These are phyloP conservation scores for Intellagama lesueurii DNA, from an alignment of 2,797 vertebrate species.

Conservation along the genomic window DNA sequence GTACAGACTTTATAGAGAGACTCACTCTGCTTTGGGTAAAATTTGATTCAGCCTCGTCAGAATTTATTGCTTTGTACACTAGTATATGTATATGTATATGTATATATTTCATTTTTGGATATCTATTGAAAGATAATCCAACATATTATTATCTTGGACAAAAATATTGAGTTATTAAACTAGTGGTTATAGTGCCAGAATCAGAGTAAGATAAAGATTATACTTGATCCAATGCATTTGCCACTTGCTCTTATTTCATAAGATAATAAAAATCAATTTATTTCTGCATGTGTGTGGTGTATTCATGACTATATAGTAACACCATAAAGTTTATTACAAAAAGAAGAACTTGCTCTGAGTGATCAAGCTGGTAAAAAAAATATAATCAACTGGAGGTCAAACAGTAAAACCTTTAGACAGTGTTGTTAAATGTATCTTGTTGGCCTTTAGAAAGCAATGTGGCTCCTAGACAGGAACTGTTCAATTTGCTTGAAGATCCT, in stretches of 20 bases:
- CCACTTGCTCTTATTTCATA: neutral
- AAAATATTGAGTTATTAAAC: neutral
- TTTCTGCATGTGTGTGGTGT: too few relatives aligned
- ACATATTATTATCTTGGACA: neutral
- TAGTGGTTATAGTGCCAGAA: neutral
- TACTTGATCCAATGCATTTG: neutral
- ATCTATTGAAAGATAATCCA: neutral
- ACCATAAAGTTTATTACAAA: slow-evolving; percentile 2
- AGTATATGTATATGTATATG: neutral
- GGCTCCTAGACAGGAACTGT: neutral
- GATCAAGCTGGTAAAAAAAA: neutral
- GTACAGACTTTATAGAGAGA: neutral
- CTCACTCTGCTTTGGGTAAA: too few relatives aligned
- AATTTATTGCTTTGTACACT: neutral
- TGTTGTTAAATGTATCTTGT: slow-evolving; percentile 25
- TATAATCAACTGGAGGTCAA: slow-evolving; percentile 5
- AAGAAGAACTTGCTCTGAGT: neutral
- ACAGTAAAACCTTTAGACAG: slow-evolving; percentile 5
- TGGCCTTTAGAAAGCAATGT: neutral
- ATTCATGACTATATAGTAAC: neutral
- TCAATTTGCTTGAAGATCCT: slow-evolving; percentile 24
- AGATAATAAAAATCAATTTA: neutral
- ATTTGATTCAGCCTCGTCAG: too few relatives aligned
- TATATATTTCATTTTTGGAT: neutral
- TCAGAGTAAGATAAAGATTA: neutral